Evolutionary conservation across 1,140 invertebrate species (phyloP).

Genomic region (Solenopsis invicta): DNA sequence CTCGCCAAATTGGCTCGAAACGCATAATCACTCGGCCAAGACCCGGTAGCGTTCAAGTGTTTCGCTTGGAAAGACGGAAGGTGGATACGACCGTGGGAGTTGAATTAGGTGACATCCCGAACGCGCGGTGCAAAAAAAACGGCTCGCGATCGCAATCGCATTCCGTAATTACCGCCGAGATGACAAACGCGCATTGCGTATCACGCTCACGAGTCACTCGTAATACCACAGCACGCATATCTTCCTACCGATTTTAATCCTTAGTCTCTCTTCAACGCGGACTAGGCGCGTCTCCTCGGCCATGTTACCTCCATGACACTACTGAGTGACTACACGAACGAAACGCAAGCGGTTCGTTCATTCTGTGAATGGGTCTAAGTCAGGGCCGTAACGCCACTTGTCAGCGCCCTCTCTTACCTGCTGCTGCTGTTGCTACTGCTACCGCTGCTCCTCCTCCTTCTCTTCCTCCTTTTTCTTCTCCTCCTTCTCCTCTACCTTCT

Average conservation of each 20-base stretch:
- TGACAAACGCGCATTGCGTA: background rate
- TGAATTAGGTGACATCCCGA: constrained; percentile 75
- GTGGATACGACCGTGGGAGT: constrained; percentile 64
- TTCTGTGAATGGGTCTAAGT: constrained; percentile 84
- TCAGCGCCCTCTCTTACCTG: constrained; percentile 21
- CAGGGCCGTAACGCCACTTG: constrained; percentile 74
- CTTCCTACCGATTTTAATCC: constrained; percentile 94
- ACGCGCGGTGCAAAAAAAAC: constrained; percentile 46
- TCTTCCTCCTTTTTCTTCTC: no score
- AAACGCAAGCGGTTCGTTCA: constrained; percentile 84
- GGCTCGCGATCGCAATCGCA: constrained; percentile 15
- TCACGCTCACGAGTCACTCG: no score
- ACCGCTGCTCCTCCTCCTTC: background rate
- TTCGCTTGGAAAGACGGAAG: background rate
- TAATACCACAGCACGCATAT: background rate
- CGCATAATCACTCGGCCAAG: background rate
- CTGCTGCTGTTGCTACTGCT: background rate
- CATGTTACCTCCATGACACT: constrained; percentile 93
- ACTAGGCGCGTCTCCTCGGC: constrained; percentile 94
- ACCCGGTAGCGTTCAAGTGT: no score
- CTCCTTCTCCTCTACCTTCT: no score
- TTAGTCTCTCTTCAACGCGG: constrained; percentile 94
- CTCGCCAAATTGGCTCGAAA: background rate
- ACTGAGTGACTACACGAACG: constrained; percentile 85
- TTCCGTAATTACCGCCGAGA: background rate